Percentiles rank a stretch among this genome's conserved stretches.
Evolutionary conservation across 2,888 invertebrate genomes (phyloP).

Genomic region (Polyommatus icarus): DNA sequence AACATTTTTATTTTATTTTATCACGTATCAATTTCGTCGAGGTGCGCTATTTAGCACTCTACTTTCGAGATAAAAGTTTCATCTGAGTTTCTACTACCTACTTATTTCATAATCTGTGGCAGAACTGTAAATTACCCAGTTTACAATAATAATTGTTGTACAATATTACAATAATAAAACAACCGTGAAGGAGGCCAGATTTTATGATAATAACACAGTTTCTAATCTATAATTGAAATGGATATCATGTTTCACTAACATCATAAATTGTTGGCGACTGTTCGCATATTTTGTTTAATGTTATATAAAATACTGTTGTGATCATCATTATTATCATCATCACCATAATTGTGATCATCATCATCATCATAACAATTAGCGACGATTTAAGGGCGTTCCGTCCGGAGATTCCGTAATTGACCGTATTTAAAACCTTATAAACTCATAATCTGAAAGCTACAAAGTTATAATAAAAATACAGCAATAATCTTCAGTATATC

Average conservation of each 20-base stretch:
- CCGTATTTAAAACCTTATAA: too few relatives aligned
- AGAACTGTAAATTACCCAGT: not conserved
- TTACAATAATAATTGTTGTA: constrained; percentile 14
- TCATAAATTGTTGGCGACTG: constrained; percentile 18
- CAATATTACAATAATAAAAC: constrained; percentile 20
- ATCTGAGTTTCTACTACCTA: not conserved
- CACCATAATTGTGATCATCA: not conserved
- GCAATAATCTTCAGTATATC: too few relatives aligned
- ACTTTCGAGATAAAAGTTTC: not conserved
- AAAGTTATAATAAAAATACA: too few relatives aligned
- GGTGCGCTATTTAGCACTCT: not conserved
- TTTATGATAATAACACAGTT: constrained; percentile 29
- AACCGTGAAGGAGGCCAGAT: constrained; percentile 14
- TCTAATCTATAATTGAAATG: constrained; percentile 27
- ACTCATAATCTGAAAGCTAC: too few relatives aligned
- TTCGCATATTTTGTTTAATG: constrained; percentile 12
- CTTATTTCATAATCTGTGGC: not conserved
- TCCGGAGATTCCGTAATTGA: too few relatives aligned
- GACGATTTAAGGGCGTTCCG: too few relatives aligned
- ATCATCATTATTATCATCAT: not conserved
- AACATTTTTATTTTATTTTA: too few relatives aligned
- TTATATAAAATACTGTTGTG: not conserved
- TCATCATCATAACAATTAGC: not conserved
- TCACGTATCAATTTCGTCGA: not conserved
- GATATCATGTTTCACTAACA: constrained; percentile 26